Percentiles rank a stretch among this genome's conserved stretches.
Evolutionary conservation across 2,113 vertebrate species (phyloP).

Genomic region (Scytalopus superciliaris): DNA sequence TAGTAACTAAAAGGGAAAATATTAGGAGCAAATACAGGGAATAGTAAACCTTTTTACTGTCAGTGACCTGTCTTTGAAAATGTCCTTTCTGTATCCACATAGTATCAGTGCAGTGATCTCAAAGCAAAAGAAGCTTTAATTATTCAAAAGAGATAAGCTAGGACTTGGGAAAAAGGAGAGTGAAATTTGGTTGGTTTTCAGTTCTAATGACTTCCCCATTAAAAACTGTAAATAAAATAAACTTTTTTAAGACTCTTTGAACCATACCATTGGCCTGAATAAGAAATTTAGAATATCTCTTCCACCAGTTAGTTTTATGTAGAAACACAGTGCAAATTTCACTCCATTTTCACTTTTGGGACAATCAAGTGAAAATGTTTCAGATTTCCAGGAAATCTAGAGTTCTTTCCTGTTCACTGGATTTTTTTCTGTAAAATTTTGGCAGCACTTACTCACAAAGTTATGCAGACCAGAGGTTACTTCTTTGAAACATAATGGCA

Average conservation of each 20-base stretch:
- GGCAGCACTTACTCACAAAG: neutral
- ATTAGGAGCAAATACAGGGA: conserved; percentile 74
- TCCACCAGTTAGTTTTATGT: neutral
- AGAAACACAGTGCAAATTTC: neutral
- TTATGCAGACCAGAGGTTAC: neutral
- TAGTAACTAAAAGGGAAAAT: conserved; percentile 80
- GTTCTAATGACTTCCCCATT: neutral
- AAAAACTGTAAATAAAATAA: neutral
- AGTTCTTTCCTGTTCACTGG: neutral
- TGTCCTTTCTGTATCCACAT: neutral
- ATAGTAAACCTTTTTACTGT: conserved; percentile 71
- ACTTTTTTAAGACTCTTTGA: neutral
- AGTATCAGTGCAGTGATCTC: neutral
- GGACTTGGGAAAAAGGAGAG: neutral
- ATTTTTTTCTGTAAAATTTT: neutral
- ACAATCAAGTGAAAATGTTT: neutral
- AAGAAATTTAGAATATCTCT: neutral
- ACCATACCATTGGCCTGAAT: neutral
- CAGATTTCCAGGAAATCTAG: neutral
- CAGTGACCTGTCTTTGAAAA: conserved; percentile 78
- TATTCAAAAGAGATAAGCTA: neutral
- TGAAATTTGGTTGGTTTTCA: neutral
- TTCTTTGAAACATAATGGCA: neutral
- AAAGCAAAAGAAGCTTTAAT: neutral
- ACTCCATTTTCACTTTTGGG: neutral